Conservation (phyloP, 2,888 invertebrate genomes). For the Lasioglossum oenotherae region DNA sequence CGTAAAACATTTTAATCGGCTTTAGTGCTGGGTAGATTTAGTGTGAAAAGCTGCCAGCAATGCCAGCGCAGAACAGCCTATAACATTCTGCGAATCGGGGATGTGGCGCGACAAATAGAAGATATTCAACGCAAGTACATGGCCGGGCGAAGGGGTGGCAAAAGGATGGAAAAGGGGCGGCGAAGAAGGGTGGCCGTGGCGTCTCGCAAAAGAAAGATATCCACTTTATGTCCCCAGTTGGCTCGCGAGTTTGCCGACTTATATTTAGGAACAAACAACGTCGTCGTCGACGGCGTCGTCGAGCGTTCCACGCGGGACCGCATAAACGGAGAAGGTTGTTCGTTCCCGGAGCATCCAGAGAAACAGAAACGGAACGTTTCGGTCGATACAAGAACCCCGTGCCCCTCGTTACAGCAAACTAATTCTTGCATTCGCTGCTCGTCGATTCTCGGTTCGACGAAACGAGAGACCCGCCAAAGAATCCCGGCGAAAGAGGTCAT, state of each 20-base stretch:
- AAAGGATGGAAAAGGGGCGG: background rate
- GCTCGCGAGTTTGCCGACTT: constrained; percentile 11
- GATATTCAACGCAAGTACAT: background rate
- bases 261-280: constrained; percentile 15
- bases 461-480: background rate
- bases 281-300: background rate
- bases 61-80: background rate
- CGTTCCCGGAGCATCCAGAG: background rate
- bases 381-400: background rate
- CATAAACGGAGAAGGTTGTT: background rate
- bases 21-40: too few relatives aligned
- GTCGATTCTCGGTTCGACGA: background rate
- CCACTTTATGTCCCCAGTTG: constrained; percentile 4
- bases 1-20: too few relatives aligned
- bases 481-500: background rate
- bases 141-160: background rate
- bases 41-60: background rate
- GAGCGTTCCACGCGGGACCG: background rate
- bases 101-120: background rate
- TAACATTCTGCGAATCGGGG: background rate
- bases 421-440: background rate
- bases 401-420: background rate
- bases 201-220: constrained; percentile 6
- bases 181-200: background rate
- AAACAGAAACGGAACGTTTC: background rate